A percentile compares a stretch with the other conserved stretches of the same genome.
These are phyloP conservation scores for Cyprinus carpio DNA, from an alignment of 2,113 vertebrate genomes.

Conservation along the genomic window DNA sequence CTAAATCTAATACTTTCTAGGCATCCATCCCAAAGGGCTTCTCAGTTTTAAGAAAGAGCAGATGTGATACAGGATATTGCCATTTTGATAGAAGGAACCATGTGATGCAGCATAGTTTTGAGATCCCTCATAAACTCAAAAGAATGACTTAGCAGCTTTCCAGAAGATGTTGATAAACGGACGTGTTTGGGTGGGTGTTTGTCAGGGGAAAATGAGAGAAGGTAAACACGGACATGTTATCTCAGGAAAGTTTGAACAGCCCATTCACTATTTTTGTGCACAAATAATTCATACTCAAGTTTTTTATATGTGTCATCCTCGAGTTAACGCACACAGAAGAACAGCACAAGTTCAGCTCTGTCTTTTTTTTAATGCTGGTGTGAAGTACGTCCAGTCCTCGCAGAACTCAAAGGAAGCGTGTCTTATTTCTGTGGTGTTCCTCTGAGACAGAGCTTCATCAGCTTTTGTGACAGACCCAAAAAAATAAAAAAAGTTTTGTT, in stretches of 20 bases:
- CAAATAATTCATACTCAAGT: not conserved
- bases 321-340: not conserved
- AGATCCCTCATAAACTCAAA: not conserved
- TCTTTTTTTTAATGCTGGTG: constrained; percentile 39
- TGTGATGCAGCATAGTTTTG: constrained; percentile 2
- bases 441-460: constrained; percentile 62
- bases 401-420: constrained; percentile 62
- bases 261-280: not conserved
- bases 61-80: constrained; percentile 9
- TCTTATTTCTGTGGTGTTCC: constrained; percentile 69
- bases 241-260: not conserved
- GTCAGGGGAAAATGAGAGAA: not conserved
- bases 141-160: constrained; percentile 20
- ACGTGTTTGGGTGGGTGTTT: not conserved
- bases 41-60: constrained; percentile 38
- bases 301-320: not conserved
- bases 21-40: constrained; percentile 24
- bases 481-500: constrained; percentile 50
- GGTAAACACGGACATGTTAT: not conserved
- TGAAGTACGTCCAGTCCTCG: constrained; percentile 53
- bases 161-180: constrained; percentile 12
- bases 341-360: not conserved
- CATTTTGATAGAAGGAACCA: constrained; percentile 13
- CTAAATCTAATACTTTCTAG: constrained; percentile 48
- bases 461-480: constrained; percentile 69